Percentiles rank a stretch among this genome's conserved stretches.
phyloP scores from a whole-genome alignment of 2,888 invertebrate genomes.

The Geophilus truncorum region DNA sequence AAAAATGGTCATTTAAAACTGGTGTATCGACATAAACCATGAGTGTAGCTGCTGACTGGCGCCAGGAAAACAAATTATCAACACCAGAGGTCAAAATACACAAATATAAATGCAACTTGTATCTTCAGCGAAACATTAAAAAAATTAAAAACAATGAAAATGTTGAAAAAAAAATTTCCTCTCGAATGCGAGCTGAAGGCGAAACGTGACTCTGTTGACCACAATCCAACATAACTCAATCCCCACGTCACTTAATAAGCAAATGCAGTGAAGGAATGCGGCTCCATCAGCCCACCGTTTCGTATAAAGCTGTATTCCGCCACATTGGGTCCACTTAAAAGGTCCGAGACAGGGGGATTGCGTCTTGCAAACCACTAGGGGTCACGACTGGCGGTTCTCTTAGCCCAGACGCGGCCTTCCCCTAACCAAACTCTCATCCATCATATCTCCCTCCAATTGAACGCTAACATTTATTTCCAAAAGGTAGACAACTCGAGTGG shows the following conservation, averaged over 20 bases:
- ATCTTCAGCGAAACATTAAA: background rate
- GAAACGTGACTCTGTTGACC: background rate
- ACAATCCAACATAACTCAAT: background rate
- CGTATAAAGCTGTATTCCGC: constrained; percentile 14
- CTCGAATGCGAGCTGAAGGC: background rate
- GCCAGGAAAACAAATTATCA: background rate
- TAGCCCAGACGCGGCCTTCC: background rate
- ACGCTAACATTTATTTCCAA: constrained; percentile 25
- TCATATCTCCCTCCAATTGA: constrained; percentile 27
- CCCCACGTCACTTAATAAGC: background rate
- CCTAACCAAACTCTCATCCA: constrained; percentile 22
- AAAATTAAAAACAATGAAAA: background rate
- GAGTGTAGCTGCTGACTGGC: background rate
- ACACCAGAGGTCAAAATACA: background rate
- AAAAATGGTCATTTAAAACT: background rate
- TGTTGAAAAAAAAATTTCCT: too few species aligned
- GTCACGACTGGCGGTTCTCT: constrained; percentile 12
- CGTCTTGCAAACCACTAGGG: constrained; percentile 13
- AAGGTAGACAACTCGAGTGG: constrained; percentile 2
- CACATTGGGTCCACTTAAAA: background rate
- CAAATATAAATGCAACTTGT: background rate
- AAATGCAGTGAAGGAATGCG: background rate
- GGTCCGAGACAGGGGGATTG: background rate
- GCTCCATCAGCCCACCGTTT: background rate
- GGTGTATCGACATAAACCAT: background rate